Percentiles rank a stretch among this genome's conserved stretches.
phyloP scores from a whole-genome alignment of 2,888 invertebrate genomes.

The Polymixis flavicincta region DNA sequence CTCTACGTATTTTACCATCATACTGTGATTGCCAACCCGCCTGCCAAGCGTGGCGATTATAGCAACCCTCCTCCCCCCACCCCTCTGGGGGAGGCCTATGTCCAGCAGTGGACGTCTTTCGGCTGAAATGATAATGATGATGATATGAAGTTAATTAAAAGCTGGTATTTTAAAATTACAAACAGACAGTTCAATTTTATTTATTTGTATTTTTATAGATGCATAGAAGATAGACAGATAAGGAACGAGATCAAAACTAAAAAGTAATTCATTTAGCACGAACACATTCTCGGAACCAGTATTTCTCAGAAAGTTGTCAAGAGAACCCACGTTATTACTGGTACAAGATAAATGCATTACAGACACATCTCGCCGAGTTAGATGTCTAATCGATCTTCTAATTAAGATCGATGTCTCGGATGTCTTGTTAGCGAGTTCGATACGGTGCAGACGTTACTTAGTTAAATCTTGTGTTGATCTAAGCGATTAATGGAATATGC shows the following conservation, averaged over 20 bases:
- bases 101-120: too few relatives aligned
- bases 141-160: too few relatives aligned
- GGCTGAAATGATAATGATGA: too few relatives aligned
- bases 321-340: slow-evolving; percentile 8
- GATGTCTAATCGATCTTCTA: slow-evolving; percentile 55
- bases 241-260: background rate
- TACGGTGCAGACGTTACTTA: background rate
- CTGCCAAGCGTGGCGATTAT: too few relatives aligned
- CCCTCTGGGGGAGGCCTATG: too few relatives aligned
- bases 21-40: too few relatives aligned
- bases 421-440: slow-evolving; percentile 34
- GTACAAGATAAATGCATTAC: slow-evolving; percentile 60
- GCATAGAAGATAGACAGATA: too few relatives aligned
- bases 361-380: slow-evolving; percentile 29
- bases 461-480: slow-evolving; percentile 3
- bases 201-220: too few relatives aligned
- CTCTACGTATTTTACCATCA: too few relatives aligned
- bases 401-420: slow-evolving; percentile 56
- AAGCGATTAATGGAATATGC: background rate
- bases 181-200: too few relatives aligned
- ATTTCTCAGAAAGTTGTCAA: slow-evolving; percentile 6
- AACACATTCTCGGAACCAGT: background rate
- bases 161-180: too few relatives aligned
- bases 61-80: too few relatives aligned
- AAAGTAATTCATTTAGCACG: background rate